Percentiles rank a stretch among this genome's conserved stretches.
Evolutionary conservation across 2,113 vertebrate genomes (phyloP).

Genomic region (Trogon surrucura): DNA sequence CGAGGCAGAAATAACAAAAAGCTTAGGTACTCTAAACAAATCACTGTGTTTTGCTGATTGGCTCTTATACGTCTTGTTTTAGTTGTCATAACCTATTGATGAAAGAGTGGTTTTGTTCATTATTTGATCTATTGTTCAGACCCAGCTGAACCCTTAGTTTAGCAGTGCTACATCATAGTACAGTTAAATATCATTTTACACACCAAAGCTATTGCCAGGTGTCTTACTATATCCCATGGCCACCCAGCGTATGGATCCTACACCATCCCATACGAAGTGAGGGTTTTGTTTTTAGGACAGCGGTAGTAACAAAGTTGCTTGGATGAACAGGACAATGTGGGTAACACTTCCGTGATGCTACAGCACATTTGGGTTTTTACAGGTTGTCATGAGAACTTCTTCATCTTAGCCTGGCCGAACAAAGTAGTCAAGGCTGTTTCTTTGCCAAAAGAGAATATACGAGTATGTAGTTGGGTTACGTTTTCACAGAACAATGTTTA

Average conservation of each 20-base stretch:
- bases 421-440: background rate
- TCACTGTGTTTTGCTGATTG: background rate
- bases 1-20: background rate
- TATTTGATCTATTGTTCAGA: background rate
- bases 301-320: background rate
- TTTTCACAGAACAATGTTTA: background rate
- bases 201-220: background rate
- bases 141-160: background rate
- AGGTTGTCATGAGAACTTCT: background rate
- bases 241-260: background rate
- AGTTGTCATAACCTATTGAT: background rate
- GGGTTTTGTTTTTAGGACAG: background rate
- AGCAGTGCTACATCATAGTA: background rate
- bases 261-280: fast-evolving
- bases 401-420: background rate
- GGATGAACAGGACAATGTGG: background rate
- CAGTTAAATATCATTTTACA: background rate
- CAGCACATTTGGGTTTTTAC: background rate
- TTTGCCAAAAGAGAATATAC: background rate
- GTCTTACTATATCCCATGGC: background rate
- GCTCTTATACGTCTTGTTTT: background rate
- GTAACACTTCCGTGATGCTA: fast-evolving
- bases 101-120: background rate
- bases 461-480: background rate
- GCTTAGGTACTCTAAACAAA: background rate